phyloP scores from a whole-genome alignment of 2,888 invertebrate genomes.

The Nysson spinosus region DNA sequence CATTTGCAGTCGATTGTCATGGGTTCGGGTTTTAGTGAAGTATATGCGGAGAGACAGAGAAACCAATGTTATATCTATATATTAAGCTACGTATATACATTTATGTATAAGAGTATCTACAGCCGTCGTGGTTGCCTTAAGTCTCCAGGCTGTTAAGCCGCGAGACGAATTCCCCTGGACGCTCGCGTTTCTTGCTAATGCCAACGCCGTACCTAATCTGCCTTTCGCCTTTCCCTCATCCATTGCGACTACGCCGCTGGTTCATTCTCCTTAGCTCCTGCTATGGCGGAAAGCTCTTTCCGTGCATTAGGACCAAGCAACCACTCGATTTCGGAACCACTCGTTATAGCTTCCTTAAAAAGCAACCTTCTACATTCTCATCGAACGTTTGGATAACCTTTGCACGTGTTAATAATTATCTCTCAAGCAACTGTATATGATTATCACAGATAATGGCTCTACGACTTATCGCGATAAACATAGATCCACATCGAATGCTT shows the following conservation, averaged over 20 bases:
- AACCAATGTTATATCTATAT: slow-evolving; percentile 6
- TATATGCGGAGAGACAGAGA: slow-evolving; percentile 25
- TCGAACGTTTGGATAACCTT: too few relatives aligned
- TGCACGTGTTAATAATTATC: too few relatives aligned
- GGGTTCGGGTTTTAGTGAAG: slow-evolving; percentile 36
- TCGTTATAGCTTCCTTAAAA: too few relatives aligned
- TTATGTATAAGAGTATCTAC: slow-evolving; percentile 12
- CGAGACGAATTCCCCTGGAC: slow-evolving; percentile 63
- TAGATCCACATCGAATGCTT: too few relatives aligned
- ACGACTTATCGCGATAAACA: too few relatives aligned
- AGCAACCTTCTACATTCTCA: too few relatives aligned
- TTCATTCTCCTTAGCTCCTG: slow-evolving; percentile 20
- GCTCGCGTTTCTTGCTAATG: slow-evolving; percentile 58
- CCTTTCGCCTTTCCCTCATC: slow-evolving; percentile 53
- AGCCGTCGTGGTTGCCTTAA: slow-evolving; percentile 47
- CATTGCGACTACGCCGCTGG: slow-evolving; percentile 42
- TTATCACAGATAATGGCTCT: too few relatives aligned
- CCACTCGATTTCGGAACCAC: slow-evolving; percentile 16
- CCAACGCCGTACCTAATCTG: slow-evolving; percentile 60
- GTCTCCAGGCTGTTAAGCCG: slow-evolving; percentile 61
- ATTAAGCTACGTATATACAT: not conserved
- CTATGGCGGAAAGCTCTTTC: slow-evolving; percentile 53
- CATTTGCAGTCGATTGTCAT: slow-evolving; percentile 55
- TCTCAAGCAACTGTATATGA: too few relatives aligned
- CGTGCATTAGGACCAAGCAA: slow-evolving; percentile 45